Conservation (phyloP, 2,113 vertebrate genomes). For the Lethenteron camtschaticum region DNA sequence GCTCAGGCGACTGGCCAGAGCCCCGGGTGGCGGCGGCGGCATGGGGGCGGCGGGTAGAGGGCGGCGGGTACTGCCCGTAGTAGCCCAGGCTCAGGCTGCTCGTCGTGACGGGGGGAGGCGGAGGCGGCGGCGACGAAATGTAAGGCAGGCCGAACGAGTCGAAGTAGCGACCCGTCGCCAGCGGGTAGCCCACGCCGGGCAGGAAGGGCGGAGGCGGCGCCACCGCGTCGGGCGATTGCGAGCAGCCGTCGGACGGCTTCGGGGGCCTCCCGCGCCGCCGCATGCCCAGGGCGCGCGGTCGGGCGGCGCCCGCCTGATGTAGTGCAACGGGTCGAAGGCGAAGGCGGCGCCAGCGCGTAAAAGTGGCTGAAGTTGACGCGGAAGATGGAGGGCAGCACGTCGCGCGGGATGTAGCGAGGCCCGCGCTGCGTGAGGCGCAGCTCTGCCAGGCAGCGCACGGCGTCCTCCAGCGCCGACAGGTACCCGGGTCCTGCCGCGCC, state of each 20-base stretch:
- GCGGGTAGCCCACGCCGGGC: conserved; percentile 71
- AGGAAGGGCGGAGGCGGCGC: conserved; percentile 46
- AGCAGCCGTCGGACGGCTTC: conserved; percentile 40
- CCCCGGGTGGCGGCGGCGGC: conserved; percentile 53
- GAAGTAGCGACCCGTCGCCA: conserved; percentile 53
- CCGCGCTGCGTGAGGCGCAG: conserved; percentile 60
- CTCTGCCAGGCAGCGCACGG: conserved; percentile 51
- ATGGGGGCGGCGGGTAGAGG: conserved; percentile 52
- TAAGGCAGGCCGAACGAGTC: conserved; percentile 86
- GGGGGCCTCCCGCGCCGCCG: conserved; percentile 36
- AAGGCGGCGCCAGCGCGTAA: conserved; percentile 43
- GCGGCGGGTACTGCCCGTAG: conserved; percentile 58
- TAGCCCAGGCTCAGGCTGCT: conserved; percentile 63
- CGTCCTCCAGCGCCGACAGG: conserved; percentile 57
- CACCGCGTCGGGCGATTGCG: no score
- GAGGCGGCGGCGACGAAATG: conserved; percentile 17
- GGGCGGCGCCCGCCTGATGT: conserved; percentile 36
- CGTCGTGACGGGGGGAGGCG: conserved; percentile 37
- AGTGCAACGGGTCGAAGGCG: conserved; percentile 58
- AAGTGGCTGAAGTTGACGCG: conserved; percentile 51
- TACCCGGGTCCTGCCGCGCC: conserved; percentile 64
- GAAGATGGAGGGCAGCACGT: conserved; percentile 70
- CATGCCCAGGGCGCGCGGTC: neutral
- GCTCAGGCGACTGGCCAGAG: conserved; percentile 27
- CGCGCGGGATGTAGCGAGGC: conserved; percentile 37